Base-by-base conservation (phyloP, 2,888 invertebrate species). In the Prenolepis imparis region DNA sequence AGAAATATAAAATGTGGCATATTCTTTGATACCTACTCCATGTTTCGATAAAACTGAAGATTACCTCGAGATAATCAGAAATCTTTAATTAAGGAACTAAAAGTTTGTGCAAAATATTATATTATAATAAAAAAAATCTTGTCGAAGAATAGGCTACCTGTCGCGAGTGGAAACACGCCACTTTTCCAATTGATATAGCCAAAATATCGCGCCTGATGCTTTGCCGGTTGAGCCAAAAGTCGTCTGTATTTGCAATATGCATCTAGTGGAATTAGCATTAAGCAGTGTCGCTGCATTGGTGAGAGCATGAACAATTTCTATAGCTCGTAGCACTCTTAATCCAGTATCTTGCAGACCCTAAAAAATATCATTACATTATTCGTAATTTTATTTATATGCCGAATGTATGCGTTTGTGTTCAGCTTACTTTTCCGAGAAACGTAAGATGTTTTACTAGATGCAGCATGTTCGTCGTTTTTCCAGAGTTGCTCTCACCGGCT, bases 401-500 rank as follows among this genome's bases (percentile, higher is more conserved):
- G 9, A 57, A 59, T 28, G 21, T 32, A 32, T 4, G 44, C 15
- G 3, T 28, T 28, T 3, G 28, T 11, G 28, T 57, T 41, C 1
- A 72, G 11, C 84, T 82, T 89, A 96, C 98, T 90, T 97, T 96
- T 73, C 98, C 98, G 90, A 99, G 95, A 93, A 96, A 97, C 88
- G 97, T 96, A 1, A 99, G 96, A 94, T 99, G 99, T 73, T 97
- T 96, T 48, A 98, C 95, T 63, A 98, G 95, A 88, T 98, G 96
- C 57, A 97, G 95, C 94, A 97, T 97, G 93, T 97, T 98, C 48
- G 97, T 97, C 0, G 98, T 98, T 95, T 99, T 99, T 1, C 99
- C 99, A 0, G 98, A 97, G 92, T 97, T 97, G 89, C 97, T 98
- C 95, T 99, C 99, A 1, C 99, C 99, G 61, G 98, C 97, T 89